Percentiles rank a stretch among this genome's conserved stretches.
These are phyloP conservation scores for Pogonomyrmex barbatus DNA, from an alignment of 1,140 invertebrate species.

Conservation along the genomic window DNA sequence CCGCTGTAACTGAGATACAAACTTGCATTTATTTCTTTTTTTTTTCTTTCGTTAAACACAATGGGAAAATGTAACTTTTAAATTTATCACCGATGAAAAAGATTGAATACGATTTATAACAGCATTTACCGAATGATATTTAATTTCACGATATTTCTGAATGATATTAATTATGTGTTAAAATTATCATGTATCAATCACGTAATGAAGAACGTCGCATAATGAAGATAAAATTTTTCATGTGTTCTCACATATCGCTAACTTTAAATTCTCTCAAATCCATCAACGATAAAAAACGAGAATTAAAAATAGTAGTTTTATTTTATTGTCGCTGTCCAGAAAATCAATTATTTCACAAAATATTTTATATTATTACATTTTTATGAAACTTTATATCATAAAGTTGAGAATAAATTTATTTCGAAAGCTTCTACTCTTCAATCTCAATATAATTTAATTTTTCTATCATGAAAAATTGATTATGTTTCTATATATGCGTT, in stretches of 20 bases:
- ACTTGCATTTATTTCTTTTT: slow-evolving; percentile 19
- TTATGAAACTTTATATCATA: slow-evolving; percentile 29
- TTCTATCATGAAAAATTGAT: slow-evolving; percentile 9
- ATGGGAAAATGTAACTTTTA: slow-evolving; percentile 13
- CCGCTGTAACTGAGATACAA: background rate
- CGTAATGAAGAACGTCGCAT: background rate
- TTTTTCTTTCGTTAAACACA: background rate
- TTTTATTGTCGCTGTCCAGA: background rate
- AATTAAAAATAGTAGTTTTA: slow-evolving; percentile 9
- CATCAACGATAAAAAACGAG: background rate
- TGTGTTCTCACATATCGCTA: background rate
- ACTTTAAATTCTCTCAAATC: slow-evolving; percentile 12
- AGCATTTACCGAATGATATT: slow-evolving; percentile 20
- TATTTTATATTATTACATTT: background rate
- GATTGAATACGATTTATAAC: background rate
- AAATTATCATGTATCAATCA: slow-evolving; percentile 6
- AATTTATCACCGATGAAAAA: slow-evolving; percentile 14
- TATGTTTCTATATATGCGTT: background rate
- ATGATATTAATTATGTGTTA: slow-evolving; percentile 18
- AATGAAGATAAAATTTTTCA: slow-evolving; percentile 16
- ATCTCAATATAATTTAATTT: slow-evolving; percentile 26
- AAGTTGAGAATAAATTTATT: slow-evolving; percentile 1
- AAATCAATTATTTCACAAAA: background rate
- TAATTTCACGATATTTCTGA: slow-evolving; percentile 13
- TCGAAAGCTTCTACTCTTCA: background rate